These are phyloP conservation scores for Drosophila equinoxialis DNA, from an alignment of 1,140 invertebrate genomes.

Conservation along the genomic window DNA sequence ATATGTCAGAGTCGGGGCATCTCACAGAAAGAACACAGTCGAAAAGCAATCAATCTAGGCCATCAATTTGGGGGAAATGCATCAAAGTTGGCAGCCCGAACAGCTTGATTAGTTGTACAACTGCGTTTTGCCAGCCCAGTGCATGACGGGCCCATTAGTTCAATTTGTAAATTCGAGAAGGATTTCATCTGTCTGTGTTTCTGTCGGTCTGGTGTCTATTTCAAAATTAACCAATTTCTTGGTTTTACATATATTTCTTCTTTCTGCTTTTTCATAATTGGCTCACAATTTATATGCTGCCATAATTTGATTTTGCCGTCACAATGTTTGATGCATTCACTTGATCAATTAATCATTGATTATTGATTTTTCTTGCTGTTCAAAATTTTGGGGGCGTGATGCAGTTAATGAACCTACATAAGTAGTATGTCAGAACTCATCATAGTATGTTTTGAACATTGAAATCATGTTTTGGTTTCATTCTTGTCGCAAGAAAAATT, in stretches of 20 bases:
- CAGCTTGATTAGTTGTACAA: conserved; percentile 74
- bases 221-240: conserved; percentile 51
- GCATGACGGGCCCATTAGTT: conserved; percentile 69
- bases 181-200: conserved; percentile 2
- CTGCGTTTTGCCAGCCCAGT: conserved; percentile 60
- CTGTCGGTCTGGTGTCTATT: conserved; percentile 51
- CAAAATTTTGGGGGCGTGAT: conserved; percentile 54
- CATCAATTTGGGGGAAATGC: conserved; percentile 75
- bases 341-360: conserved; percentile 70
- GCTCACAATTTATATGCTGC: conserved; percentile 57
- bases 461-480: not conserved
- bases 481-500: not conserved
- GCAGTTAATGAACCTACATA: conserved; percentile 57
- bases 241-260: too few relatives aligned
- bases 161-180: conserved; percentile 55
- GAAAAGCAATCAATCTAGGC: conserved; percentile 60
- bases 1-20: conserved; percentile 62
- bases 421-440: too few relatives aligned
- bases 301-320: conserved; percentile 50
- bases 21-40: conserved; percentile 19
- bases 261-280: conserved; percentile 70
- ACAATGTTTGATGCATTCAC: conserved; percentile 60
- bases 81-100: conserved; percentile 75
- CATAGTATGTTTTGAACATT: not conserved
- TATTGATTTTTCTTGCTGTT: conserved; percentile 43